These are phyloP conservation scores for Sitobion miscanthi DNA, from an alignment of 1,140 invertebrate genomes.

Conservation along the genomic window DNA sequence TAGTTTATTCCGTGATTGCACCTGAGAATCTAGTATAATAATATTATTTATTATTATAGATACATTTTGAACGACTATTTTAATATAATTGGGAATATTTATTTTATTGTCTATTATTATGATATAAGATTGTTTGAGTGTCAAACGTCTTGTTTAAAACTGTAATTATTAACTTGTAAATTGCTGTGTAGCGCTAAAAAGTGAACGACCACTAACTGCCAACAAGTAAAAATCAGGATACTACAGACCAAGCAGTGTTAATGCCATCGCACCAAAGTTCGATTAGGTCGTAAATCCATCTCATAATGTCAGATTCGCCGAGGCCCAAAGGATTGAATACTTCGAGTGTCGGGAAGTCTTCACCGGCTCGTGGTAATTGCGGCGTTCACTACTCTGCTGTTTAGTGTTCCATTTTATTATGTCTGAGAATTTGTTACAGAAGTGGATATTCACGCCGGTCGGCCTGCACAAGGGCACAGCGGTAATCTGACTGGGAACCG, in stretches of 20 bases:
- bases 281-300: background rate
- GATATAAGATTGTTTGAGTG: background rate
- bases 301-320: slow-evolving; percentile 25
- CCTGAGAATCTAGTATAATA: too few species aligned
- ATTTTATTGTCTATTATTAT: too few species aligned
- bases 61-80: too few species aligned
- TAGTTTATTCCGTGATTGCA: too few species aligned
- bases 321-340: background rate
- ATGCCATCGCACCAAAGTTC: background rate
- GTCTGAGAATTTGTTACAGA: slow-evolving; percentile 1
- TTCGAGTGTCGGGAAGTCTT: background rate
- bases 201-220: background rate
- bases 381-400: background rate
- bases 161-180: background rate
- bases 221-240: background rate
- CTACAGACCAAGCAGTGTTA: background rate
- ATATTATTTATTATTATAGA: too few species aligned
- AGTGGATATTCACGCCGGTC: slow-evolving; percentile 23
- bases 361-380: background rate
- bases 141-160: background rate
- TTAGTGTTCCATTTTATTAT: background rate
- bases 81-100: too few species aligned
- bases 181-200: background rate
- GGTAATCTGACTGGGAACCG: slow-evolving; percentile 44
- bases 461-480: slow-evolving; percentile 19